Evolutionary conservation across 2,797 vertebrate species (phyloP).

Genomic region (Coccyzus lansbergi): DNA sequence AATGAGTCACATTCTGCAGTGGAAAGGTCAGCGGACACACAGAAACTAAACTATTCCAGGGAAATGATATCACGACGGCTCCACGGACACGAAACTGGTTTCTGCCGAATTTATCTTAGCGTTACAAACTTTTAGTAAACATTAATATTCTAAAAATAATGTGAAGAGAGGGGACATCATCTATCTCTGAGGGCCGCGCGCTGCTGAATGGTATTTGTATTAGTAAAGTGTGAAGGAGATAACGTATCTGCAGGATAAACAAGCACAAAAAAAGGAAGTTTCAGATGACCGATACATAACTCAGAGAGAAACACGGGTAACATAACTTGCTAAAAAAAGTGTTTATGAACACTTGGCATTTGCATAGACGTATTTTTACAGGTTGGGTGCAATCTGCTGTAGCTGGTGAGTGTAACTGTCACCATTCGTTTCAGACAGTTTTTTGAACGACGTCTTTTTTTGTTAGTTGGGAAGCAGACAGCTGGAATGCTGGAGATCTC

Average conservation of each 20-base stretch:
- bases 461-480: neutral
- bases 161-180: neutral
- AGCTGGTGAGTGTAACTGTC: neutral
- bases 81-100: neutral
- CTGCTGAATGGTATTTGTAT: neutral
- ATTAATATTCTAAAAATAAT: constrained; percentile 20
- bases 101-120: neutral
- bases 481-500: neutral
- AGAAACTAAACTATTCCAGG: neutral
- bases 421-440: neutral
- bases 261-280: constrained; percentile 42
- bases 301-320: neutral
- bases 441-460: neutral
- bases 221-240: neutral
- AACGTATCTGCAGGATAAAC: neutral
- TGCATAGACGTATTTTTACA: neutral
- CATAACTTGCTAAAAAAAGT: constrained; percentile 9
- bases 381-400: neutral
- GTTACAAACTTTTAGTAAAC: neutral
- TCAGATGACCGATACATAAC: neutral
- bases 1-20: constrained; percentile 6
- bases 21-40: neutral
- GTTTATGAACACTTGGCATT: neutral
- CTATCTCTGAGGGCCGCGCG: neutral
- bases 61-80: neutral